Conservation (phyloP, 2,888 invertebrate species). For the Hedychridium roseum region DNA sequence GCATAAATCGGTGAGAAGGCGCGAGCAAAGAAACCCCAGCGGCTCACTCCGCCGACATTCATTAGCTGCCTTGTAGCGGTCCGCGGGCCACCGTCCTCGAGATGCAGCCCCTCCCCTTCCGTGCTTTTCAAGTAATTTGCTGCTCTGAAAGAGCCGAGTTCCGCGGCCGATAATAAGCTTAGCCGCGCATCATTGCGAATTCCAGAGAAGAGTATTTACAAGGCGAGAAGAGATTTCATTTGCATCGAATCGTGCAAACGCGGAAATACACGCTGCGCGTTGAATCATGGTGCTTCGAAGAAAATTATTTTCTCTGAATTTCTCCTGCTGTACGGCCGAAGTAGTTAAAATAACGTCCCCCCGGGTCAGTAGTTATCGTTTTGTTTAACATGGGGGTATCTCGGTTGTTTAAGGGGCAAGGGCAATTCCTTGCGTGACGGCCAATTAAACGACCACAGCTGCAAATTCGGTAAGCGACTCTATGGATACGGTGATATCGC, state of each 20-base stretch:
- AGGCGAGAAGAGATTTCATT: slow-evolving; percentile 31
- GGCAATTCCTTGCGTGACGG: slow-evolving; percentile 5
- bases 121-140: slow-evolving; percentile 45
- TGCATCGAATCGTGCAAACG: slow-evolving; percentile 18
- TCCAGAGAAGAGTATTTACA: too few species aligned
- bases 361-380: too few species aligned
- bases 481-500: too few species aligned
- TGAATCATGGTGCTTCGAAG: neutral
- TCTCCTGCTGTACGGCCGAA: too few species aligned
- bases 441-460: slow-evolving; percentile 21
- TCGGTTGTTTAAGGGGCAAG: neutral
- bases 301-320: slow-evolving; percentile 2
- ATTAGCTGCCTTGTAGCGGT: slow-evolving; percentile 37
- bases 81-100: slow-evolving; percentile 27
- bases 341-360: too few species aligned
- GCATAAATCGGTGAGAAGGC: slow-evolving; percentile 43
- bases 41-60: slow-evolving; percentile 35
- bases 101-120: slow-evolving; percentile 27
- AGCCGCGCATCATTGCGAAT: slow-evolving; percentile 26
- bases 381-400: neutral
- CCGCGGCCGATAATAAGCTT: slow-evolving; percentile 42
- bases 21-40: slow-evolving; percentile 30
- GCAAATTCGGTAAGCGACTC: slow-evolving; percentile 21
- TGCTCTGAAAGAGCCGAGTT: slow-evolving; percentile 40
- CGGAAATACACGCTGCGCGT: neutral